These are phyloP conservation scores for Apolygus lucorum DNA, from an alignment of 1,140 invertebrate genomes.

Conservation along the genomic window DNA sequence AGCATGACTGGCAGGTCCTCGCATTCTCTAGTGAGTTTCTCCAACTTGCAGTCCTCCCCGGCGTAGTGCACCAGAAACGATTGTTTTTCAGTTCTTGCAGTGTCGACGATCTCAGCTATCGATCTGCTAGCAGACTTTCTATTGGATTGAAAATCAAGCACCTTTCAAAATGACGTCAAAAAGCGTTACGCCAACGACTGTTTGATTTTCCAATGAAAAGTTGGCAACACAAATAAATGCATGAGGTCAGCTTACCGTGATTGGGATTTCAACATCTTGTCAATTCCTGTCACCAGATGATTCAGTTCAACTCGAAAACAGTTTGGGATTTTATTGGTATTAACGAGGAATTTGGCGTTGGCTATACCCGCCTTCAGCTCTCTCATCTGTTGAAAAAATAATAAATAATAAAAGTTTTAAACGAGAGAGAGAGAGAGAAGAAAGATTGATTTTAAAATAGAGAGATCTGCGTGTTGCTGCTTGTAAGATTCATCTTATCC, in stretches of 20 bases:
- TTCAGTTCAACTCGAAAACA: conserved; percentile 15
- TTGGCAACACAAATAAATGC: too few relatives aligned
- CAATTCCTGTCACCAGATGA: conserved; percentile 7
- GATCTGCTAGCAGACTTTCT: too few relatives aligned
- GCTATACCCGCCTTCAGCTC: neutral
- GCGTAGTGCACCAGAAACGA: conserved; percentile 15
- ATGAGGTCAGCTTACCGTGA: neutral
- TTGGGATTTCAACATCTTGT: neutral
- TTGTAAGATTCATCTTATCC: too few relatives aligned
- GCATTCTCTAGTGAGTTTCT: conserved; percentile 17
- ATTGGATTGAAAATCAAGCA: too few relatives aligned
- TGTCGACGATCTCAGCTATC: conserved; percentile 2
- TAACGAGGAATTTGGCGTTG: neutral
- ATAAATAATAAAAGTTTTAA: too few relatives aligned
- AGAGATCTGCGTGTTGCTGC: too few relatives aligned
- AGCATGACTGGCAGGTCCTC: conserved; percentile 47
- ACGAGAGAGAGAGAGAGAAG: too few relatives aligned
- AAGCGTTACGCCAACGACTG: too few relatives aligned
- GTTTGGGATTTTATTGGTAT: neutral
- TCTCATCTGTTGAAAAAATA: too few relatives aligned
- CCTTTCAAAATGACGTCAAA: too few relatives aligned
- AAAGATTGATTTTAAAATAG: too few relatives aligned
- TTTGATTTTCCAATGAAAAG: too few relatives aligned
- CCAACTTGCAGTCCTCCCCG: conserved; percentile 32
- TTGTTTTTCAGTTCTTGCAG: neutral